Conservation (phyloP, 2,797 vertebrate genomes). For the Cirrhinus mrigala region DNA sequence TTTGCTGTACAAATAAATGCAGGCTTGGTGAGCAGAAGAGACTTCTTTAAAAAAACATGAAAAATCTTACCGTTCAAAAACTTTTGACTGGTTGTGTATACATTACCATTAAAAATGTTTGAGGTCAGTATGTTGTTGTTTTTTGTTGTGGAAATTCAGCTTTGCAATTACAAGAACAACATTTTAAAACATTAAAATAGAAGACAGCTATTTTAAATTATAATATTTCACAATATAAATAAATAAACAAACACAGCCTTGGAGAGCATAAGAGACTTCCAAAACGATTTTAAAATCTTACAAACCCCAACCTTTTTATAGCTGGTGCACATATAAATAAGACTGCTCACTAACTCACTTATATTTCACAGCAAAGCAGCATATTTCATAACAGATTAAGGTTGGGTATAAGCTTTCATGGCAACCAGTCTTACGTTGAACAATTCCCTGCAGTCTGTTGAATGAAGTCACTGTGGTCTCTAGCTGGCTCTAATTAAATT, state of each 20-base stretch:
- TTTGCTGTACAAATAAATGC: no score
- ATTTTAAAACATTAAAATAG: neutral
- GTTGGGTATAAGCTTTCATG: slow-evolving; percentile 9
- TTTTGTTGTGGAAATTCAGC: neutral
- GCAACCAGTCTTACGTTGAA: slow-evolving; percentile 4
- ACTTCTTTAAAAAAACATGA: no score
- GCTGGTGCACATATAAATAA: neutral
- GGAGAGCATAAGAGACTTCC: neutral
- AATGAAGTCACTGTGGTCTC: slow-evolving; percentile 25
- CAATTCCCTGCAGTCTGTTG: slow-evolving; percentile 25
- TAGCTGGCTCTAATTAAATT: slow-evolving; percentile 30
- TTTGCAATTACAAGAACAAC: neutral
- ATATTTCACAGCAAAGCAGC: neutral
- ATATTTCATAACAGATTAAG: slow-evolving; percentile 2
- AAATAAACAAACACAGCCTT: neutral
- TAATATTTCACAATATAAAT: neutral
- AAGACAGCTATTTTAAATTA: neutral
- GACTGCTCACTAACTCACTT: neutral
- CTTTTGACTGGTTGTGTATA: no score
- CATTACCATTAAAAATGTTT: no score
- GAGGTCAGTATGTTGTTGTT: no score
- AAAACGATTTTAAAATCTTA: neutral
- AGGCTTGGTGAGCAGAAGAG: no score
- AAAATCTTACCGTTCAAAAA: no score
- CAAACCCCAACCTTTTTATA: neutral